phyloP scores from a whole-genome alignment of 2,113 vertebrate genomes.

The Apteryx mantelli region DNA sequence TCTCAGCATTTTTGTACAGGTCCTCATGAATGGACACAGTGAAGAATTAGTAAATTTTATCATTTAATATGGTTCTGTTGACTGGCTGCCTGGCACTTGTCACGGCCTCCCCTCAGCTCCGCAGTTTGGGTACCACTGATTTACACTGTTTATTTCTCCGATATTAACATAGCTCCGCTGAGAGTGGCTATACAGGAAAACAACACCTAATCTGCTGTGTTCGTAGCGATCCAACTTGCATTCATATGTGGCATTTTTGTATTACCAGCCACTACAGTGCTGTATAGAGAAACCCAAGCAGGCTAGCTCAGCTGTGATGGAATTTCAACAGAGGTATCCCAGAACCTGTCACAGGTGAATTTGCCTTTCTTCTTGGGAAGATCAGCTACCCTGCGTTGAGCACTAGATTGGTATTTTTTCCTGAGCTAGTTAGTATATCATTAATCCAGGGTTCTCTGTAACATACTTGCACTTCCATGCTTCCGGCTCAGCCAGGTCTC shows the following conservation, averaged over 20 bases:
- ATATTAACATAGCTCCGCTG: neutral
- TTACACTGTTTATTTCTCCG: neutral
- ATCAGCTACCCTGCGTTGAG: neutral
- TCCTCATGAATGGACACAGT: too few relatives aligned
- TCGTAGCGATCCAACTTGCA: neutral
- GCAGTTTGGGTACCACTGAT: too few relatives aligned
- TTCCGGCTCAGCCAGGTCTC: neutral
- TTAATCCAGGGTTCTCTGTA: neutral
- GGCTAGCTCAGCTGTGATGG: too few relatives aligned
- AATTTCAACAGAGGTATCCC: too few relatives aligned
- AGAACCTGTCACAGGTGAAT: neutral
- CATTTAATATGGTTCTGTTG: too few relatives aligned
- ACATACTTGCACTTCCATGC: neutral
- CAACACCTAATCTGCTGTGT: neutral
- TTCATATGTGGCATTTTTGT: too few relatives aligned
- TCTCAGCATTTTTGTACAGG: too few relatives aligned
- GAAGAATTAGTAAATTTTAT: too few relatives aligned
- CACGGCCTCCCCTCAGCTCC: too few relatives aligned
- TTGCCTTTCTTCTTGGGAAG: neutral
- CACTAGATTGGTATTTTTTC: neutral
- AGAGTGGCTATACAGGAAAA: neutral
- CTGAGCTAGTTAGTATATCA: neutral
- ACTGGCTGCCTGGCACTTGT: too few relatives aligned
- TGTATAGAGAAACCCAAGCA: neutral
- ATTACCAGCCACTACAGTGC: neutral